These are phyloP conservation scores for Poeciliopsis turneri DNA, from an alignment of 2,797 vertebrate genomes.

Conservation along the genomic window DNA sequence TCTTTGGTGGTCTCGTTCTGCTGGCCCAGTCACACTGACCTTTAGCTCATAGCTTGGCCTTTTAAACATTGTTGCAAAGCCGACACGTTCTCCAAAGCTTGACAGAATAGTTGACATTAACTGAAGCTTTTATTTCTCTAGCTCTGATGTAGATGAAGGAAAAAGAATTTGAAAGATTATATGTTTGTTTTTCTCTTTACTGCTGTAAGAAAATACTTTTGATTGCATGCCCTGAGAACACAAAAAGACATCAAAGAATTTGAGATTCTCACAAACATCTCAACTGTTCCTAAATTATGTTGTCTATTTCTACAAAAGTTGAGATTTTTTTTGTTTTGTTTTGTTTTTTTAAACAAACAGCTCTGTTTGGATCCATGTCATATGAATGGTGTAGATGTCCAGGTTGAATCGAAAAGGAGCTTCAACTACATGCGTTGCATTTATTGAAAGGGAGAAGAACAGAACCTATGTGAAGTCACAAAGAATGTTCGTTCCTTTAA, in stretches of 20 bases:
- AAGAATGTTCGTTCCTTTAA: not conserved
- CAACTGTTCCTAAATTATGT: not conserved
- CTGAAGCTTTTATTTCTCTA: slow-evolving; percentile 2
- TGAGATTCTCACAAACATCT: not conserved
- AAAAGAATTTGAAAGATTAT: slow-evolving; percentile 4
- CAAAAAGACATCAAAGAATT: not conserved
- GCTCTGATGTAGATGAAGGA: not conserved
- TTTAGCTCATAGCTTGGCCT: slow-evolving; percentile 11
- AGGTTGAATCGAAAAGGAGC: not conserved
- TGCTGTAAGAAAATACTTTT: not conserved
- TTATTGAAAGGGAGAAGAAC: not conserved
- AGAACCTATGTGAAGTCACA: not conserved
- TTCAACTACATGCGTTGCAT: not conserved
- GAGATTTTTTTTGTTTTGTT: not conserved
- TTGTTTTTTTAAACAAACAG: not conserved
- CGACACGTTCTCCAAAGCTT: not conserved
- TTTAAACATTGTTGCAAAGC: not conserved
- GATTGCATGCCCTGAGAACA: not conserved
- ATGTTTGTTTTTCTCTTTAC: not conserved
- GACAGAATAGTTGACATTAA: slow-evolving; percentile 6
- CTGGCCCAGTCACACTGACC: slow-evolving; percentile 10
- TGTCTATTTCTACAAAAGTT: not conserved
- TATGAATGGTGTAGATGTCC: not conserved
- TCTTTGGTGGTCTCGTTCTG: slow-evolving; percentile 10
- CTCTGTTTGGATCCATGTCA: not conserved